A percentile compares a stretch with the other conserved stretches of the same genome.
phyloP scores from a whole-genome alignment of 2,888 invertebrate genomes.

The Thyatira batis region DNA sequence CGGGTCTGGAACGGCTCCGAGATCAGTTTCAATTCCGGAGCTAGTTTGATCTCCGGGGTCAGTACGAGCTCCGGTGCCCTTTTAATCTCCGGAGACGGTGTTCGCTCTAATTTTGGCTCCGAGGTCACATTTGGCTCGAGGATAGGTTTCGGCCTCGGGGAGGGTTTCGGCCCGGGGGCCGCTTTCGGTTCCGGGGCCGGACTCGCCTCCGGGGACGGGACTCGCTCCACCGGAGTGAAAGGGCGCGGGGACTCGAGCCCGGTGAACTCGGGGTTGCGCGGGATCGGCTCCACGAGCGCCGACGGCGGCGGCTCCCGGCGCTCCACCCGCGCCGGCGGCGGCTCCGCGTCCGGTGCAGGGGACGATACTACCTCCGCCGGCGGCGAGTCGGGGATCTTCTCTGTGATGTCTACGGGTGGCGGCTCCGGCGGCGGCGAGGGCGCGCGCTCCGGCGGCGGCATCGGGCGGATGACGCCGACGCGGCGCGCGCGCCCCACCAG shows the following conservation, averaged over 20 bases:
- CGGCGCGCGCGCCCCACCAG: constrained; percentile 67
- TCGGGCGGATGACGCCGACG: constrained; percentile 82
- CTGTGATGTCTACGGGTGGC: constrained; percentile 30
- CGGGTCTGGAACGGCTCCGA: background rate
- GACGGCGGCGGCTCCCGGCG: constrained; percentile 69
- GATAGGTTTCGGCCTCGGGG: background rate
- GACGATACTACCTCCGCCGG: constrained; percentile 31
- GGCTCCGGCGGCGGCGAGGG: constrained; percentile 36
- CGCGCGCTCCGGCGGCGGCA: constrained; percentile 52
- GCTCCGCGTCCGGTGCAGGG: constrained; percentile 36
- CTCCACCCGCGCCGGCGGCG: constrained; percentile 58
- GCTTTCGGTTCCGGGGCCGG: constrained; percentile 29
- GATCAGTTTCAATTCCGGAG: background rate
- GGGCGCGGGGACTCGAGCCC: constrained; percentile 48
- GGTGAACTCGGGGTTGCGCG: constrained; percentile 53
- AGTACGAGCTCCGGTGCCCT: background rate
- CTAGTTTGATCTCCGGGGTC: background rate
- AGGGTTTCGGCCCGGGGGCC: constrained; percentile 16
- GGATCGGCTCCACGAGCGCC: constrained; percentile 70
- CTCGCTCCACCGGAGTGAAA: constrained; percentile 9
- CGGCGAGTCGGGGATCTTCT: constrained; percentile 30
- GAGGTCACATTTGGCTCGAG: background rate
- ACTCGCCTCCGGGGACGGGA: constrained; percentile 13
- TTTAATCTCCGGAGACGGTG: background rate
- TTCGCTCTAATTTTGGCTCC: background rate